A percentile compares a stretch with the other conserved stretches of the same genome.
phyloP scores from a whole-genome alignment of 2,888 invertebrate genomes.

The Sceliomorpha sp. region DNA sequence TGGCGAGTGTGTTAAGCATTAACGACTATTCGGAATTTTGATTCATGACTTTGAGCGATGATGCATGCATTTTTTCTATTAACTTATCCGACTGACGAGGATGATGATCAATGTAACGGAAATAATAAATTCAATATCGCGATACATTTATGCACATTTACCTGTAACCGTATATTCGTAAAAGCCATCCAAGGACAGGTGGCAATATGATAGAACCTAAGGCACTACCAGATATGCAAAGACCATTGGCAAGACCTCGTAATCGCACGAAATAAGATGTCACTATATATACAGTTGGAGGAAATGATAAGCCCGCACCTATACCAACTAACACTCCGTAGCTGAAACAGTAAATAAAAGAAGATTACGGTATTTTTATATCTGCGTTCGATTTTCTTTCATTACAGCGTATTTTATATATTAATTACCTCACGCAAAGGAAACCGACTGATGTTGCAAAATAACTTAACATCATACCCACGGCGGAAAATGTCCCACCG shows the following conservation, averaged over 20 bases:
- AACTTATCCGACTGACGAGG: too few species aligned
- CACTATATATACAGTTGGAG: constrained; percentile 94
- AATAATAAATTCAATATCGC: too few species aligned
- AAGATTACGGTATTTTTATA: too few species aligned
- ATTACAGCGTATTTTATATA: too few species aligned
- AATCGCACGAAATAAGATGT: constrained; percentile 91
- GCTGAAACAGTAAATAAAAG: constrained; percentile 83
- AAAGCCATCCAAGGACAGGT: constrained; percentile 86
- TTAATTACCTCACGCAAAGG: constrained; percentile 87
- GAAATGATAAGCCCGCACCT: constrained; percentile 92
- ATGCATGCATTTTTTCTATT: too few species aligned
- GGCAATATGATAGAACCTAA: constrained; percentile 92
- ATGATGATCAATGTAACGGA: too few species aligned
- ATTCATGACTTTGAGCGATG: too few species aligned
- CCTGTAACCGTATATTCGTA: constrained; percentile 89
- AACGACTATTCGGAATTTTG: too few species aligned
- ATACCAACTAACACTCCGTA: constrained; percentile 91
- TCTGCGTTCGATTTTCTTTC: too few species aligned
- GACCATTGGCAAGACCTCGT: constrained; percentile 91
- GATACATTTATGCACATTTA: too few species aligned
- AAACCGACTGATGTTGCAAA: constrained; percentile 90
- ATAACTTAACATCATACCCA: constrained; percentile 91
- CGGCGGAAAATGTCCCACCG: constrained; percentile 90
- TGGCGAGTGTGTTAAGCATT: too few species aligned
- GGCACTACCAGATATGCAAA: constrained; percentile 93